These are phyloP conservation scores for Plusia festucae DNA, from an alignment of 2,888 invertebrate genomes.

Conservation along the genomic window DNA sequence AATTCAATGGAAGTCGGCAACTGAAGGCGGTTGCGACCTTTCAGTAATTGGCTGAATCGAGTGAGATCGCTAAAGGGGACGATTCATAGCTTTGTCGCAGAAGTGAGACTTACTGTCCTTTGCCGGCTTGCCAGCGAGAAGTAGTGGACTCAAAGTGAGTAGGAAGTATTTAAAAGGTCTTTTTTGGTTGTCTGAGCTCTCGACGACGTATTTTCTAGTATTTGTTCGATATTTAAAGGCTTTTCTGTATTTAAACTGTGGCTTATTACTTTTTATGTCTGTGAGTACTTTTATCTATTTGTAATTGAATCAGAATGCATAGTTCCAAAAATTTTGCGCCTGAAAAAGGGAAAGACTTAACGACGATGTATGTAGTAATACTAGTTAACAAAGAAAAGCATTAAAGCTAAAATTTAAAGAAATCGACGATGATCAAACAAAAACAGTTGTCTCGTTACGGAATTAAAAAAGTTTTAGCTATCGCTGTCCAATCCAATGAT, in stretches of 20 bases:
- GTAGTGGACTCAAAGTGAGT: slow-evolving; percentile 64
- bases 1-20: slow-evolving; percentile 39
- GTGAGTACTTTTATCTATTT: slow-evolving; percentile 13
- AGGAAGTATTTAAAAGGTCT: slow-evolving; percentile 52
- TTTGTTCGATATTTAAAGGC: slow-evolving; percentile 43
- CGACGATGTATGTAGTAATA: slow-evolving; percentile 34
- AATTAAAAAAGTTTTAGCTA: slow-evolving; percentile 50
- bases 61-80: slow-evolving; percentile 72
- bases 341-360: too few relatives aligned
- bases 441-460: not conserved
- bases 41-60: slow-evolving; percentile 63
- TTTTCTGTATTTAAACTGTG: slow-evolving; percentile 41
- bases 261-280: slow-evolving; percentile 35
- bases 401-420: too few relatives aligned
- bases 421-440: not conserved
- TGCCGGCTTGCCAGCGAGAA: slow-evolving; percentile 61
- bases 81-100: slow-evolving; percentile 76
- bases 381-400: too few relatives aligned
- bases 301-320: slow-evolving; percentile 7
- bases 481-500: slow-evolving; percentile 59
- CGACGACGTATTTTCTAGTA: slow-evolving; percentile 40
- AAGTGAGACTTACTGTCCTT: slow-evolving; percentile 79
- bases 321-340: too few relatives aligned
- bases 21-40: slow-evolving; percentile 67
- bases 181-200: slow-evolving; percentile 55